Conservation (phyloP, 2,113 vertebrate genomes). For the Oreotrochilus melanogaster region DNA sequence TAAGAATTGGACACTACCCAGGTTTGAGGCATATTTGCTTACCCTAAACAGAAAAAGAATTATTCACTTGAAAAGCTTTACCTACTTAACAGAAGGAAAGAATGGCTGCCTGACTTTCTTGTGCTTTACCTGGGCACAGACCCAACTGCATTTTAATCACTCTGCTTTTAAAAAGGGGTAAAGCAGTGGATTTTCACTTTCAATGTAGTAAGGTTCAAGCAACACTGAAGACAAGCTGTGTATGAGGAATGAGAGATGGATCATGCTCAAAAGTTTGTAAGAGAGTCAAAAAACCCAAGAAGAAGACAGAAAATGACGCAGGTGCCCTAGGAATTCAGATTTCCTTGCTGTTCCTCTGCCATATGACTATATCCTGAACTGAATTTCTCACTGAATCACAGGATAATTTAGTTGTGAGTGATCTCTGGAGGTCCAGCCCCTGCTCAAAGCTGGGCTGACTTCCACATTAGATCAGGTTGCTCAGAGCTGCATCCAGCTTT, state of each 20-base stretch:
- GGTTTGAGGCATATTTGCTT: slow-evolving; percentile 32
- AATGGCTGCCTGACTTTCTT: slow-evolving; percentile 4
- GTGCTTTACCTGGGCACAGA: slow-evolving; percentile 7
- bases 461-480: background rate
- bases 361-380: background rate
- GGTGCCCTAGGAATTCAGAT: background rate
- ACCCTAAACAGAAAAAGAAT: slow-evolving; percentile 30
- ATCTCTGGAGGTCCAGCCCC: background rate
- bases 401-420: background rate
- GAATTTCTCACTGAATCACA: background rate
- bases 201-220: background rate
- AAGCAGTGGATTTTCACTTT: slow-evolving; percentile 1
- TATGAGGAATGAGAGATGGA: background rate
- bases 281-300: background rate
- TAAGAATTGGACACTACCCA: slow-evolving; percentile 44
- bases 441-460: background rate
- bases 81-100: background rate
- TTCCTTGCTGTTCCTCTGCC: background rate
- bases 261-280: background rate
- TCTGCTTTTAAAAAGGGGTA: background rate
- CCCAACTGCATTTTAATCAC: slow-evolving; percentile 42
- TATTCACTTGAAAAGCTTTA: background rate
- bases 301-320: background rate
- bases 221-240: background rate
- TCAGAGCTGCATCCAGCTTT: background rate